These are phyloP conservation scores for Temnothorax longispinosus DNA, from an alignment of 1,140 invertebrate species.

Conservation along the genomic window DNA sequence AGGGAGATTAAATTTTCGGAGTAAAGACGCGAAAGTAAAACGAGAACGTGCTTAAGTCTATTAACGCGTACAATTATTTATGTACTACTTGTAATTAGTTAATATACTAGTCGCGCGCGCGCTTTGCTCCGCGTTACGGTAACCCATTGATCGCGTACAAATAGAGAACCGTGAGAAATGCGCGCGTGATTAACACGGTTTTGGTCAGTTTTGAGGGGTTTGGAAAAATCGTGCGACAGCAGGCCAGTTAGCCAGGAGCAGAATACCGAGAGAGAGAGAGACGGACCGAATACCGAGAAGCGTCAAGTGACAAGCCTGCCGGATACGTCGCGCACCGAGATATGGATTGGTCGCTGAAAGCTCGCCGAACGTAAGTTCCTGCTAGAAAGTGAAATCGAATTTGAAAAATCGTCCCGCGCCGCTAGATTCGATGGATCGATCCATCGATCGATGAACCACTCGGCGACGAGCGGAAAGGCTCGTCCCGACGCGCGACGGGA, in stretches of 20 bases:
- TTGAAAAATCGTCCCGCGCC: neutral
- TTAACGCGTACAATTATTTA: neutral
- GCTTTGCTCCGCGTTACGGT: neutral
- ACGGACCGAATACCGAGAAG: slow-evolving; percentile 59
- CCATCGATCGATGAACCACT: too few relatives aligned
- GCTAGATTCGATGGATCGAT: neutral
- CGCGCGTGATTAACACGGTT: neutral
- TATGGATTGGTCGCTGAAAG: slow-evolving; percentile 85
- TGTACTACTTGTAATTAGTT: neutral
- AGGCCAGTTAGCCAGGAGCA: neutral
- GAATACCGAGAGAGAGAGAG: neutral
- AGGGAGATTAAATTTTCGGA: neutral
- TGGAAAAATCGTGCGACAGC: slow-evolving; percentile 8
- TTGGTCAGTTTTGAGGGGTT: neutral
- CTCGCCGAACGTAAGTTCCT: slow-evolving; percentile 83
- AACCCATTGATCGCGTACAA: neutral
- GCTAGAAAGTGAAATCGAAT: neutral
- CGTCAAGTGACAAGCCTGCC: slow-evolving; percentile 77
- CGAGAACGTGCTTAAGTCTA: neutral
- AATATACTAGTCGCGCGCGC: neutral
- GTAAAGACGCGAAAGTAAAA: neutral
- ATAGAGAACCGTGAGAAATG: neutral
- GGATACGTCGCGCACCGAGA: slow-evolving; percentile 81
- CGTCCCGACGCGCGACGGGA: too few relatives aligned
- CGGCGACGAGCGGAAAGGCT: neutral